Percentiles rank a stretch among this genome's conserved stretches.
Conservation (phyloP, 2,797 vertebrate species). For the Enteromius mattozi region DNA sequence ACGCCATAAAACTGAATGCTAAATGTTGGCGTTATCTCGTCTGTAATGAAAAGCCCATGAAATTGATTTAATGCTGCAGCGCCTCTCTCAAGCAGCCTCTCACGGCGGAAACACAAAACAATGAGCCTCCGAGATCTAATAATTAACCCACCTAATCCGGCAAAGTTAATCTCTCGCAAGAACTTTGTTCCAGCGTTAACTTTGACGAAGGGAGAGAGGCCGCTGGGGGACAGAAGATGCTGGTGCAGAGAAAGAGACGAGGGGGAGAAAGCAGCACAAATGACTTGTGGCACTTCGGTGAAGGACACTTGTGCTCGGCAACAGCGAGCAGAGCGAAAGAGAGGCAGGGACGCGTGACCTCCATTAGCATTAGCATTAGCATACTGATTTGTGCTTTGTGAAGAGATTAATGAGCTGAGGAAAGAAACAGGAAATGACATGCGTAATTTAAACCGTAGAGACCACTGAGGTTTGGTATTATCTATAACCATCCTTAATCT, state of each 20-base stretch:
- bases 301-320: slow-evolving; percentile 39
- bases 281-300: slow-evolving; percentile 39
- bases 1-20: slow-evolving; percentile 78
- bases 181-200: slow-evolving; percentile 78
- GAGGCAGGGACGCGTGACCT: slow-evolving; percentile 66
- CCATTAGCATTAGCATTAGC: slow-evolving; percentile 67
- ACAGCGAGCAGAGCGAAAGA: slow-evolving; percentile 67
- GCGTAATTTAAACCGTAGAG: slow-evolving; percentile 58
- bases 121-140: slow-evolving; percentile 86
- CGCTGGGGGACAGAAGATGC: slow-evolving; percentile 63
- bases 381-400: slow-evolving; percentile 71
- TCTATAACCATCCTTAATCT: slow-evolving; percentile 61
- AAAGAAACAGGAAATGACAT: slow-evolving; percentile 63
- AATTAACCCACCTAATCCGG: slow-evolving; percentile 86
- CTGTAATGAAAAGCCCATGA: slow-evolving; percentile 87
- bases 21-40: slow-evolving; percentile 83
- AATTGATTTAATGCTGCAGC: slow-evolving; percentile 90
- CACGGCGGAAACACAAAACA: slow-evolving; percentile 80
- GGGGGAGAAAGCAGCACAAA: slow-evolving; percentile 26
- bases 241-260: slow-evolving; percentile 62
- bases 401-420: slow-evolving; percentile 65
- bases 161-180: slow-evolving; percentile 82
- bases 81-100: slow-evolving; percentile 83
- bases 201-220: slow-evolving; percentile 68
- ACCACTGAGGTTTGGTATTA: slow-evolving; percentile 60